These are phyloP conservation scores for Drosophila bipectinata DNA, from an alignment of 1,140 invertebrate genomes.

Conservation along the genomic window DNA sequence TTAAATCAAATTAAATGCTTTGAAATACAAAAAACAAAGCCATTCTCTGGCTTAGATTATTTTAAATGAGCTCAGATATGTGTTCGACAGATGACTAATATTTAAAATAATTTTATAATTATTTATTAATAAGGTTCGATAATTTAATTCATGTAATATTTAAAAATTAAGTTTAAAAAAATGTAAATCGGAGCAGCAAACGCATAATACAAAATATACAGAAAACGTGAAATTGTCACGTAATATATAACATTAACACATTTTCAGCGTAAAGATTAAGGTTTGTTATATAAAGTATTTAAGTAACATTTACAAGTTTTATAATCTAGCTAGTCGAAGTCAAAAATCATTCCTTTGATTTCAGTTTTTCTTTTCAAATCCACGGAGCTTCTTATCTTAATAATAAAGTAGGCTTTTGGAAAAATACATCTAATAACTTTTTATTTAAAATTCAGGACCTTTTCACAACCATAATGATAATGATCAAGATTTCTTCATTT, in stretches of 20 bases:
- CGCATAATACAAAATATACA: slow-evolving; percentile 1
- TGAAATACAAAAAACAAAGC: slow-evolving; percentile 29
- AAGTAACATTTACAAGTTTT: not conserved
- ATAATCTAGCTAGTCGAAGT: too few species aligned
- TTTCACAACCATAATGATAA: too few species aligned
- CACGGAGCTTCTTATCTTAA: too few species aligned
- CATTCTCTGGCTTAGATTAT: slow-evolving; percentile 31
- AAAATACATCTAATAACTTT: too few species aligned
- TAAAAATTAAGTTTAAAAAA: not conserved
- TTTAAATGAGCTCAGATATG: slow-evolving; percentile 18
- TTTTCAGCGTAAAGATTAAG: not conserved
- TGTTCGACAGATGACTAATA: not conserved
- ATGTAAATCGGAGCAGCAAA: not conserved
- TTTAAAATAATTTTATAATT: not conserved
- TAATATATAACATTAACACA: slow-evolving; percentile 26
- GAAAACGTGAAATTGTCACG: slow-evolving; percentile 68
- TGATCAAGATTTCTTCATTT: too few species aligned
- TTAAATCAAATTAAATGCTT: slow-evolving; percentile 56
- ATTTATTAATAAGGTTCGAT: not conserved
- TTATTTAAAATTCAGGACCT: too few species aligned
- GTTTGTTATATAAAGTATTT: not conserved
- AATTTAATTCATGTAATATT: not conserved
- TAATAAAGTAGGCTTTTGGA: too few species aligned
- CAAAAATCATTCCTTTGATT: too few species aligned
- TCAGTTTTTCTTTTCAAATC: too few species aligned